phyloP scores from a whole-genome alignment of 2,113 vertebrate species.

The Typhlomys cinereus region DNA sequence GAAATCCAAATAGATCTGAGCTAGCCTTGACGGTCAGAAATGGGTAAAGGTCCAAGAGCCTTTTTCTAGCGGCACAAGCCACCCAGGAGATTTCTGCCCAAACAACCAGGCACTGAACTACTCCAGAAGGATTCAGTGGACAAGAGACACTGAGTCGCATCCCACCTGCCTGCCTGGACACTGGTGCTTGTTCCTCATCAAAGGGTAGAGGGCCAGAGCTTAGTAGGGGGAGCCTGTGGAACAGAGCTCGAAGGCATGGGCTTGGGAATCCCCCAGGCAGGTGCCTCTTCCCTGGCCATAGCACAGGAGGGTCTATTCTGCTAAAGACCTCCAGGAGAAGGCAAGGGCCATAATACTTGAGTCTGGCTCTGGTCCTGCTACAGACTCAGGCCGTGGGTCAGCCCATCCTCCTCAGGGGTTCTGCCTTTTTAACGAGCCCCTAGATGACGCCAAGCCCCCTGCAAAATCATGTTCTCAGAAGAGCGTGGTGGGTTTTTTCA shows the following conservation, averaged over 20 bases:
- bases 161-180: rapidly evolving
- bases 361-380: neutral
- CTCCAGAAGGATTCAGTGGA: neutral
- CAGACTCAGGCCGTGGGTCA: neutral
- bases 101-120: neutral
- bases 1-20: neutral
- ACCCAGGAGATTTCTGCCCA: no score
- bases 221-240: neutral
- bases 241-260: neutral
- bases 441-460: neutral
- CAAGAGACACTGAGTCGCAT: no score
- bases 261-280: neutral
- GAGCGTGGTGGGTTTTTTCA: neutral
- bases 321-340: neutral
- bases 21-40: neutral
- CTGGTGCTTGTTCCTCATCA: neutral
- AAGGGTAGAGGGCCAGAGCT: neutral
- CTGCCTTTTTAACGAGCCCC: neutral
- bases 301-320: neutral
- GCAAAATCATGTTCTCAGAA: neutral
- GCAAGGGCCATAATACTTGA: neutral
- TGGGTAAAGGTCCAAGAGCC: neutral
- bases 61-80: neutral
- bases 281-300: neutral
- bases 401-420: neutral